These are phyloP conservation scores for Drosophila falleni DNA, from an alignment of 2,888 invertebrate species.

Conservation along the genomic window DNA sequence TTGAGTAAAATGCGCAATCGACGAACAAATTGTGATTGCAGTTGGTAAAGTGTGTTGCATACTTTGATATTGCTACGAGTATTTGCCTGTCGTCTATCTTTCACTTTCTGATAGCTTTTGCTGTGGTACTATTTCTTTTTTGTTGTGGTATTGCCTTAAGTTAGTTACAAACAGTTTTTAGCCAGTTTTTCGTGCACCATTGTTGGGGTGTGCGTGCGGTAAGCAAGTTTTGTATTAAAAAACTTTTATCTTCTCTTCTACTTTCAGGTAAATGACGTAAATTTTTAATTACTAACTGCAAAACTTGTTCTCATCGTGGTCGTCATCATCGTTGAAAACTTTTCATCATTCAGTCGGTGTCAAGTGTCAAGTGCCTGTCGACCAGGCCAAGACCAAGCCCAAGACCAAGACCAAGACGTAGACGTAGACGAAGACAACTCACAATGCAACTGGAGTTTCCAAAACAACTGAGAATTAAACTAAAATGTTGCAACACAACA, in stretches of 20 bases:
- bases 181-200: conserved; percentile 3
- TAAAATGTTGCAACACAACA: conserved; percentile 50
- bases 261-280: conserved; percentile 80
- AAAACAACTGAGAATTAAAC: conserved; percentile 33
- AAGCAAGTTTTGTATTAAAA: conserved; percentile 76
- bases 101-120: conserved; percentile 53
- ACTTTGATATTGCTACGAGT: conserved; percentile 32
- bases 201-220: conserved; percentile 21
- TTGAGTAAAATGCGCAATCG: conserved; percentile 41
- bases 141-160: conserved; percentile 54
- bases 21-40: conserved; percentile 57
- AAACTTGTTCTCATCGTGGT: conserved; percentile 57
- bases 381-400: conserved; percentile 14
- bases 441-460: conserved; percentile 32
- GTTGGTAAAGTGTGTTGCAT: conserved; percentile 43
- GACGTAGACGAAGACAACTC: not conserved
- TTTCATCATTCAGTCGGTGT: conserved; percentile 74
- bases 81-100: conserved; percentile 20
- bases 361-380: conserved; percentile 76
- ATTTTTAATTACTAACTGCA: conserved; percentile 75
- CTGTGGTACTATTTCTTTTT: conserved; percentile 22
- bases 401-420: not conserved
- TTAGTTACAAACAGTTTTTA: conserved; percentile 61
- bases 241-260: conserved; percentile 68
- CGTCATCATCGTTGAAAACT: conserved; percentile 54